A percentile compares a stretch with the other conserved stretches of the same genome.
phyloP scores from a whole-genome alignment of 2,888 invertebrate genomes.

The Leptopilina drosophilae region DNA sequence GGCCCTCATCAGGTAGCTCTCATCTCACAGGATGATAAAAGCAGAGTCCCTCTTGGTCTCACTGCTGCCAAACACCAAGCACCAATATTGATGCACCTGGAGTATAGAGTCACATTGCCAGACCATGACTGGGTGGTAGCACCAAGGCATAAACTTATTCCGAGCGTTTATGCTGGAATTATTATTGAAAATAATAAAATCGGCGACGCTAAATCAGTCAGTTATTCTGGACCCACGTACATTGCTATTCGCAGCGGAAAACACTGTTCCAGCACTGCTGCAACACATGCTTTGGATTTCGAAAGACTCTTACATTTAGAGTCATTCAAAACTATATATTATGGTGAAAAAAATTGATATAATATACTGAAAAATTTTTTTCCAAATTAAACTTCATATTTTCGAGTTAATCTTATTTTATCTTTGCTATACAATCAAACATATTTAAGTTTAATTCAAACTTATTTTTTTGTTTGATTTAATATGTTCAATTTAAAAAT shows the following conservation, averaged over 20 bases:
- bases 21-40: conserved; percentile 54
- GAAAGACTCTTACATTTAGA: conserved; percentile 45
- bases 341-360: conserved; percentile 45
- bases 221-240: conserved; percentile 73
- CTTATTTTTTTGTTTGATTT: too few species aligned
- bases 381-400: too few species aligned
- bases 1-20: not conserved
- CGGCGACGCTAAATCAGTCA: conserved; percentile 66
- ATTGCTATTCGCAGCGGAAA: conserved; percentile 68
- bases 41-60: conserved; percentile 68
- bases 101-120: conserved; percentile 49
- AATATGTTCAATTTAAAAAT: too few species aligned
- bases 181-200: conserved; percentile 56
- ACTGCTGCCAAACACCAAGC: conserved; percentile 72
- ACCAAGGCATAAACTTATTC: conserved; percentile 61
- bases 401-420: too few species aligned
- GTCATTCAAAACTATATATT: conserved; percentile 55
- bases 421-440: too few species aligned
- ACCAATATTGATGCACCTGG: conserved; percentile 66
- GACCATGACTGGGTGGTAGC: conserved; percentile 55
- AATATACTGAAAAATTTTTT: not conserved
- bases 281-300: conserved; percentile 54
- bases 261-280: conserved; percentile 60
- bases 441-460: too few species aligned
- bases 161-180: conserved; percentile 67